These are phyloP conservation scores for Corticium candelabrum DNA, from an alignment of 37 sponge, comb jelly and placozoan genomes.

Conservation along the genomic window DNA sequence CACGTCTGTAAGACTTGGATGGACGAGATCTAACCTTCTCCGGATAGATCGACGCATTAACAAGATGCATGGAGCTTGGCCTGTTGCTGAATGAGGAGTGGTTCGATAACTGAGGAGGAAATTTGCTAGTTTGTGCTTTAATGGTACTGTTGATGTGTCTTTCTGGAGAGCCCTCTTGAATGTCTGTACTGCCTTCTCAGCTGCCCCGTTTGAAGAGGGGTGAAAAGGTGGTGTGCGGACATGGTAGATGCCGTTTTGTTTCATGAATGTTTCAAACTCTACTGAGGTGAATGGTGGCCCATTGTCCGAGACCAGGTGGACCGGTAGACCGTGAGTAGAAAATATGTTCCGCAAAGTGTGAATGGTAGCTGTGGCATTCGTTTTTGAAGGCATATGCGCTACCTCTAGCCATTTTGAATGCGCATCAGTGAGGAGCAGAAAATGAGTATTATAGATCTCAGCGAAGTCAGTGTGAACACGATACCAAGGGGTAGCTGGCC, in stretches of 20 bases:
- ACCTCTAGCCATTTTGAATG: constrained; percentile 43
- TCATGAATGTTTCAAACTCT: too few relatives aligned
- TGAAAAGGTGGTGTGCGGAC: constrained; percentile 21
- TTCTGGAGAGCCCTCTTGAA: constrained; percentile 11
- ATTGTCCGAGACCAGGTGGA: constrained; percentile 13
- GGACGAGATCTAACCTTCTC: too few relatives aligned
- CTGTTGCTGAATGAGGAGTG: constrained; percentile 8
- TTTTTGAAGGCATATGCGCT: background rate
- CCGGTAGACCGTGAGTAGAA: too few relatives aligned
- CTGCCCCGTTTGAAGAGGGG: too few relatives aligned
- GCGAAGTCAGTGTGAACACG: constrained; percentile 24
- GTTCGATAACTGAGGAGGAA: background rate
- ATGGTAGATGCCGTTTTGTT: too few relatives aligned
- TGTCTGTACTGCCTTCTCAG: too few relatives aligned
- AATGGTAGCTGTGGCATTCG: too few relatives aligned
- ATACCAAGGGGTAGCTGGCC: constrained; percentile 16
- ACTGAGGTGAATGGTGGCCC: too few relatives aligned
- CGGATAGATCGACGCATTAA: too few relatives aligned
- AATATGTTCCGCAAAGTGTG: too few relatives aligned
- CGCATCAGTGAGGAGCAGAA: constrained; percentile 23
- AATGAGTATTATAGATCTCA: constrained; percentile 10
- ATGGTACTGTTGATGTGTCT: too few relatives aligned
- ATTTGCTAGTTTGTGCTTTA: background rate
- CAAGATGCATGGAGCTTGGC: background rate
- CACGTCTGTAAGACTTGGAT: too few relatives aligned